These are phyloP conservation scores for Pelvicachromis taeniatus DNA, from an alignment of 2,113 vertebrate genomes.

Conservation along the genomic window DNA sequence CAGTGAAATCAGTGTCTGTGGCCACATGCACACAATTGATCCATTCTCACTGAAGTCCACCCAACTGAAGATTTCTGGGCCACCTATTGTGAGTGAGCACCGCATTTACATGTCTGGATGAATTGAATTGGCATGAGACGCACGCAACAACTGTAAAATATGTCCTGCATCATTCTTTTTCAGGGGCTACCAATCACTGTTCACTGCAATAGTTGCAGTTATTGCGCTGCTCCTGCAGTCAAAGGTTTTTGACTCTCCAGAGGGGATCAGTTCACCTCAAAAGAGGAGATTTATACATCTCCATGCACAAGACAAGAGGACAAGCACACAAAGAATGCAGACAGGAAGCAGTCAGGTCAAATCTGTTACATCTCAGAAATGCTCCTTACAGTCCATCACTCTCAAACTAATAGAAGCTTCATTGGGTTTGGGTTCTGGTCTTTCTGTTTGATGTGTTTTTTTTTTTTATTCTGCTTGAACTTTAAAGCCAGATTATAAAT, in stretches of 20 bases:
- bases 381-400: not conserved
- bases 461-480: not conserved
- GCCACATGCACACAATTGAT: not conserved
- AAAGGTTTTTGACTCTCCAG: not conserved
- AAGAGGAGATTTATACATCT: not conserved
- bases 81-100: not conserved
- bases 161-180: not conserved
- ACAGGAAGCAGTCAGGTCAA: not conserved
- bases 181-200: not conserved
- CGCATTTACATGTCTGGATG: not conserved
- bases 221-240: not conserved
- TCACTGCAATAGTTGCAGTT: not conserved
- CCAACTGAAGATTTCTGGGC: not conserved
- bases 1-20: not conserved
- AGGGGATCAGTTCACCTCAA: not conserved
- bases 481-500: not conserved
- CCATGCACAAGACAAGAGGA: fast-evolving
- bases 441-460: not conserved
- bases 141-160: not conserved
- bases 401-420: not conserved
- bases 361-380: not conserved
- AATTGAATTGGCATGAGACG: not conserved
- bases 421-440: not conserved
- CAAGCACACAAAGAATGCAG: not conserved
- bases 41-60: not conserved